phyloP scores from a whole-genome alignment of 2,888 invertebrate genomes.

The Petrophora chlorosata region DNA sequence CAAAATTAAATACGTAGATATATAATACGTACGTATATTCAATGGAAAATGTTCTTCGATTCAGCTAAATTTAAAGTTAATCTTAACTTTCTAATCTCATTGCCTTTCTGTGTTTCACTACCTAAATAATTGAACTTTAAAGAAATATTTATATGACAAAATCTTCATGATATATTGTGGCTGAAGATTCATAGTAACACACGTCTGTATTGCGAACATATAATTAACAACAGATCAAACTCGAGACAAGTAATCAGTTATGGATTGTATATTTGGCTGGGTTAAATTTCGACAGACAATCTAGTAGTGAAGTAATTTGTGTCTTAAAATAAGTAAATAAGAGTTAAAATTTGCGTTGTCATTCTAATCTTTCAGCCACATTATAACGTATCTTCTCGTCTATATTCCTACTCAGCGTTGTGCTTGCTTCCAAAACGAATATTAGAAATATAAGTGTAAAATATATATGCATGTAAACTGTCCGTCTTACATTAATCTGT shows the following conservation, averaged over 20 bases:
- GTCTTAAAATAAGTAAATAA: too few species aligned
- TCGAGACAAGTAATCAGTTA: not conserved
- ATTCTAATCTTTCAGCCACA: conserved; percentile 28
- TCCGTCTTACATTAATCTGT: conserved; percentile 57
- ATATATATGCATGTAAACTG: conserved; percentile 35
- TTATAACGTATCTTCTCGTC: conserved; percentile 22
- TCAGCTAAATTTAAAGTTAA: conserved; percentile 17
- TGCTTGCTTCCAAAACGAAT: conserved; percentile 55
- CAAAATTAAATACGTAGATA: too few species aligned
- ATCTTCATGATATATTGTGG: conserved; percentile 18
- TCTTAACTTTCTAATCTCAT: conserved; percentile 51
- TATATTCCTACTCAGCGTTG: conserved; percentile 67
- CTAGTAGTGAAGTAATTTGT: too few species aligned
- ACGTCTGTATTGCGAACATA: not conserved
- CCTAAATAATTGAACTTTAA: conserved; percentile 26
- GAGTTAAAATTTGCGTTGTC: too few species aligned
- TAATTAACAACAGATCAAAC: too few species aligned
- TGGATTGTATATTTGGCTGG: not conserved
- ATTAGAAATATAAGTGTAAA: conserved; percentile 43
- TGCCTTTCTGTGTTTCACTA: conserved; percentile 71
- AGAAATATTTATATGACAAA: conserved; percentile 18
- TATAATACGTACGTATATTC: too few species aligned
- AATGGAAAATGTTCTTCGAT: not conserved
- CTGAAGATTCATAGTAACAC: not conserved
- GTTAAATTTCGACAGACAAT: too few species aligned